Percentiles rank a stretch among this genome's conserved stretches.
Evolutionary conservation across 2,797 vertebrate species (phyloP).

Genomic region (Pelochelys cantorii): DNA sequence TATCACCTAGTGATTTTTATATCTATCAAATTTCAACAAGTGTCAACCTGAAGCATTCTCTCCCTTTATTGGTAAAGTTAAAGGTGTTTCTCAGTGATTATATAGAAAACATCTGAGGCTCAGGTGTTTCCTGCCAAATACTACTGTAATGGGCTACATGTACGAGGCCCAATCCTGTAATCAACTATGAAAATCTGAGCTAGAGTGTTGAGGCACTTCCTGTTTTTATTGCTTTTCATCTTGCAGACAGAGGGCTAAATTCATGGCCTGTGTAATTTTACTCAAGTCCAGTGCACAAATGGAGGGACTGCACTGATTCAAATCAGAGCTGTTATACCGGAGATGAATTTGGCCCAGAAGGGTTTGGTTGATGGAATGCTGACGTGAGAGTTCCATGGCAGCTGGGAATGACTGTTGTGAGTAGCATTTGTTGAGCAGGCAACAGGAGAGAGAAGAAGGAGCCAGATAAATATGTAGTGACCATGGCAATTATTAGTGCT

Average conservation of each 20-base stretch:
- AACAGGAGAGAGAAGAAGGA: constrained; percentile 28
- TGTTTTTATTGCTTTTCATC: constrained; percentile 59
- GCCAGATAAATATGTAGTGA: background rate
- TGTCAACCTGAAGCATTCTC: background rate
- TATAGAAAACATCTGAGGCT: background rate
- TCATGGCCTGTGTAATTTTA: constrained; percentile 62
- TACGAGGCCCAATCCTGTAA: background rate
- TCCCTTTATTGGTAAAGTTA: background rate
- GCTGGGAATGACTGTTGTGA: constrained; percentile 23
- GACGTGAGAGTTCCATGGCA: constrained; percentile 24
- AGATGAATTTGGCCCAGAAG: constrained; percentile 63
- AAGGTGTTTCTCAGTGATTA: background rate
- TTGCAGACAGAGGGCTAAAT: constrained; percentile 53
- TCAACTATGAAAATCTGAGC: background rate
- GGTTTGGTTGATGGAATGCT: constrained; percentile 50
- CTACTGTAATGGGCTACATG: background rate
- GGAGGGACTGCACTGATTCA: constrained; percentile 49
- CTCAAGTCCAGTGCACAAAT: constrained; percentile 47
- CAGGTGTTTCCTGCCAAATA: background rate
- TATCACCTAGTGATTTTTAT: background rate
- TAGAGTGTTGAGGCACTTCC: constrained; percentile 29
- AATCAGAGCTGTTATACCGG: constrained; percentile 45
- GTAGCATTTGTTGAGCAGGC: background rate
- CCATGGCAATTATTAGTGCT: background rate
- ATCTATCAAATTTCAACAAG: background rate